Conservation (phyloP, 2,797 vertebrate species). For the Arnoldichthys spilopterus region DNA sequence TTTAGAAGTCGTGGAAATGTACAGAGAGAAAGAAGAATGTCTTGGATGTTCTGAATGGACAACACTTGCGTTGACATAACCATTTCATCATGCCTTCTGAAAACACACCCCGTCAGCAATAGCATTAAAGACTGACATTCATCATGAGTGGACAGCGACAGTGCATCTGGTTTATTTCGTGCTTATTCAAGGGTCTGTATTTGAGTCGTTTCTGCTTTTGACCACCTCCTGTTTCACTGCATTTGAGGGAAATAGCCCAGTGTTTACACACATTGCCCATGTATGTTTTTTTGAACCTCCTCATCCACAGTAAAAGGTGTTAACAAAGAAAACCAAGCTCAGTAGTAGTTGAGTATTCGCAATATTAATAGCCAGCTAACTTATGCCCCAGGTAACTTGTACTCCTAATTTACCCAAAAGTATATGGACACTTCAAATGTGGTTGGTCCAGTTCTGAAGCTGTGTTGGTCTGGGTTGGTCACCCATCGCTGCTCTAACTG, state of each 20-base stretch:
- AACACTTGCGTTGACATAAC: slow-evolving; percentile 35
- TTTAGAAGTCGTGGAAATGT: background rate
- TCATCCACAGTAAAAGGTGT: background rate
- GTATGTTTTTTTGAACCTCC: background rate
- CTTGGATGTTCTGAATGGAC: slow-evolving; percentile 42
- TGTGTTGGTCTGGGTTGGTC: too few relatives aligned
- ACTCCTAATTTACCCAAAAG: too few relatives aligned
- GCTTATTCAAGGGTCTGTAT: background rate
- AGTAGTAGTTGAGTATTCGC: too few relatives aligned
- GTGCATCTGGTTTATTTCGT: background rate
- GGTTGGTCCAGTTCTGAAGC: too few relatives aligned
- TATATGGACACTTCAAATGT: too few relatives aligned
- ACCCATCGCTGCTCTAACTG: too few relatives aligned
- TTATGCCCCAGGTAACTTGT: too few relatives aligned
- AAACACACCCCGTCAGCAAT: slow-evolving; percentile 21
- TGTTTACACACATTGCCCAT: background rate
- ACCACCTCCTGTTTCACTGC: background rate
- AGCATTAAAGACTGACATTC: slow-evolving; percentile 1
- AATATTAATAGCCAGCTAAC: too few relatives aligned
- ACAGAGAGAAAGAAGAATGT: slow-evolving; percentile 38
- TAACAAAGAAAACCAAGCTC: background rate
- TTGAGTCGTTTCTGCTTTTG: background rate
- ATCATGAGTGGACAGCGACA: background rate
- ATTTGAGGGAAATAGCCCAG: background rate
- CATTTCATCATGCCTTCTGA: slow-evolving; percentile 27